Base-by-base conservation (phyloP, 2,797 vertebrate genomes). In the Thamnophis elegans region DNA sequence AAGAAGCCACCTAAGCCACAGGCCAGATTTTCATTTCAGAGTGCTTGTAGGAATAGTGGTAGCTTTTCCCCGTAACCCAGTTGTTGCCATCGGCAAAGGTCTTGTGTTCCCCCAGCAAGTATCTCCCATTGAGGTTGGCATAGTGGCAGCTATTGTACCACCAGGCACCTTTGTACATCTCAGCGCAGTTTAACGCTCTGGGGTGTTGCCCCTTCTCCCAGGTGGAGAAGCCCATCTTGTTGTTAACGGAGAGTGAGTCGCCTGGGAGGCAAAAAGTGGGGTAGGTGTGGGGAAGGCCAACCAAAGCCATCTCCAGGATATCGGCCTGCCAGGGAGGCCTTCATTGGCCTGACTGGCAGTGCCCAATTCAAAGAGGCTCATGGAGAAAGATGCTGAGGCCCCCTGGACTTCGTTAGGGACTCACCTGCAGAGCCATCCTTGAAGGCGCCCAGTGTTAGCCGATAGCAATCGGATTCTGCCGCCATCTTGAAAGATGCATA, bases 11-110 rank as follows among this genome's bases (percentile, higher is more conserved):
- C 54, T 78, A 78, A 26, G 5, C 68, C 42, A 51, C 5, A 0
- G 86, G 94, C 73, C 95, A 47, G 47, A 96, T 11, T 94, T 96
- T 97, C 96, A 96, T 95, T 88, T 96, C 96, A 0, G 88, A 90
- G 62, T 91, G 85, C 89, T 92, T 93, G 90, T 93, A 95, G 53
- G 96, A 96, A 8, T 96, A 95, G 2, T 92, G 28, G 60, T 73
- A 54, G 0, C 94, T 95, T 3, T 18, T 91, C 7, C 96, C 93
- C 0, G 86, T 10, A 0, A 5, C 0, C 97, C 97, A 96, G 85
- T 96, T 96, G 20, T 97, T 3, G 3, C 95, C 95, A 0, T 95
- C 18, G 91, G 94, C 1, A 0, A 89, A 92, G 47, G 47, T 51
- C 0, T 1, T 1, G 0, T 95, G 96, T 1, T 89, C 0, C 0